Percentiles rank a stretch among this genome's conserved stretches.
Evolutionary conservation across 1,140 invertebrate species (phyloP).

Genomic region (Macrostomum lignano): DNA sequence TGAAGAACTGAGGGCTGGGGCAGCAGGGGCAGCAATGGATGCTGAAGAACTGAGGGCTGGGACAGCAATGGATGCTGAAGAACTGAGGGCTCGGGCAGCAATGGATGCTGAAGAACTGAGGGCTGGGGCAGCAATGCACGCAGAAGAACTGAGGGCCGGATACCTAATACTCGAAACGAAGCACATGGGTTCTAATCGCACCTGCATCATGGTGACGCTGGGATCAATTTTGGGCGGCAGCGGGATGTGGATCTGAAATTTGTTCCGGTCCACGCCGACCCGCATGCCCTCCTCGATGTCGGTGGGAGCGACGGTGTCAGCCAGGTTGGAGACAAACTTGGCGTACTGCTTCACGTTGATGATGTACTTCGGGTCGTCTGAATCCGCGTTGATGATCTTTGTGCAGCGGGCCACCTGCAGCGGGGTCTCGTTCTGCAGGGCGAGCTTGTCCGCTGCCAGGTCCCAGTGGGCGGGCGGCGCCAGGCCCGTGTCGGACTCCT

Average conservation of each 20-base stretch:
- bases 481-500: constrained; percentile 45
- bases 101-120: too few relatives aligned
- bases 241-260: constrained; percentile 98
- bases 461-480: constrained; percentile 95
- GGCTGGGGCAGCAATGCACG: too few relatives aligned
- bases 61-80: too few relatives aligned
- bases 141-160: too few relatives aligned
- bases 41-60: too few relatives aligned
- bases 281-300: constrained; percentile 99
- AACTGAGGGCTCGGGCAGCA: too few relatives aligned
- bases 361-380: constrained; percentile 92
- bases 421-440: constrained; percentile 43
- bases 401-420: constrained; percentile 71
- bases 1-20: too few relatives aligned
- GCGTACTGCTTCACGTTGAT: constrained; percentile 99
- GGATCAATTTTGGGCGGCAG: constrained; percentile 96
- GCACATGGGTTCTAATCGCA: too few relatives aligned
- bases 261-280: constrained; percentile 93
- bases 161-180: too few relatives aligned
- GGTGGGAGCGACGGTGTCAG: constrained; percentile 90
- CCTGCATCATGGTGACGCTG: constrained; percentile 99
- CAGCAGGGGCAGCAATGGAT: too few relatives aligned
- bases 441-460: constrained; percentile 91
- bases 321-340: constrained; percentile 95
- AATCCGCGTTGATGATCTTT: constrained; percentile 90